These are phyloP conservation scores for Sycobia sp. DNA, from an alignment of 1,140 invertebrate species.

Conservation along the genomic window DNA sequence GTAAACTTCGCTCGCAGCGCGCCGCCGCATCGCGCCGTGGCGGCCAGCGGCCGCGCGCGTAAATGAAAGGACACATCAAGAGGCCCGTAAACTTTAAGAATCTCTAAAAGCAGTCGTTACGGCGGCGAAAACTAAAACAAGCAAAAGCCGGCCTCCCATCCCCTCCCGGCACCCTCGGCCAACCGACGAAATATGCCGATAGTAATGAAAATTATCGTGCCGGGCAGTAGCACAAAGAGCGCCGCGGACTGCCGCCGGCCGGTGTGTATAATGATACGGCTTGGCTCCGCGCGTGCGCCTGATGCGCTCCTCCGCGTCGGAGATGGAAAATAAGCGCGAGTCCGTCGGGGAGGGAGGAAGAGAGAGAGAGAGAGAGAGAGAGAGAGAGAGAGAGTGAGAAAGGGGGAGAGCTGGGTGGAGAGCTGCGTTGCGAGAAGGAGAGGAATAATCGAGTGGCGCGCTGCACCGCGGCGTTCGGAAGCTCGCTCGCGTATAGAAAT, in stretches of 20 bases:
- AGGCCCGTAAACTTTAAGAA: slow-evolving; percentile 20
- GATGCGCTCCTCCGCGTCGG: too few relatives aligned
- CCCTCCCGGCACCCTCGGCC: background rate
- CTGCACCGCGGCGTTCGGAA: slow-evolving; percentile 7
- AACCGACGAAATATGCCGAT: slow-evolving; percentile 38
- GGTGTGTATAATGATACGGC: slow-evolving; percentile 50
- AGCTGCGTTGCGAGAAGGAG: too few relatives aligned
- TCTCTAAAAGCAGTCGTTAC: slow-evolving; percentile 25
- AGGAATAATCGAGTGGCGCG: slow-evolving; percentile 1
- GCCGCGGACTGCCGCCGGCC: slow-evolving; percentile 39
- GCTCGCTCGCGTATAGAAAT: too few relatives aligned
- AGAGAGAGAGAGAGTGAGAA: too few relatives aligned
- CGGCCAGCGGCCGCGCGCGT: background rate
- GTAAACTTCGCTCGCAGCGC: slow-evolving; percentile 8
- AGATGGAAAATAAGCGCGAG: background rate
- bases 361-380: background rate
- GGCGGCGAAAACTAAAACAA: slow-evolving; percentile 20
- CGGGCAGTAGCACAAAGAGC: slow-evolving; percentile 43
- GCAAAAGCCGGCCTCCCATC: too few relatives aligned
- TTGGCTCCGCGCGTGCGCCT: background rate
- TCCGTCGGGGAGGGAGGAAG: background rate
- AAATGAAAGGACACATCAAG: slow-evolving; percentile 20
- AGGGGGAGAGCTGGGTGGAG: too few relatives aligned
- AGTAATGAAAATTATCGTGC: slow-evolving; percentile 45
- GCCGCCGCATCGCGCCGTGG: background rate